These are phyloP conservation scores for Agelas oroides DNA, from an alignment of 37 sponge, comb jelly and placozoan genomes.

Conservation along the genomic window DNA sequence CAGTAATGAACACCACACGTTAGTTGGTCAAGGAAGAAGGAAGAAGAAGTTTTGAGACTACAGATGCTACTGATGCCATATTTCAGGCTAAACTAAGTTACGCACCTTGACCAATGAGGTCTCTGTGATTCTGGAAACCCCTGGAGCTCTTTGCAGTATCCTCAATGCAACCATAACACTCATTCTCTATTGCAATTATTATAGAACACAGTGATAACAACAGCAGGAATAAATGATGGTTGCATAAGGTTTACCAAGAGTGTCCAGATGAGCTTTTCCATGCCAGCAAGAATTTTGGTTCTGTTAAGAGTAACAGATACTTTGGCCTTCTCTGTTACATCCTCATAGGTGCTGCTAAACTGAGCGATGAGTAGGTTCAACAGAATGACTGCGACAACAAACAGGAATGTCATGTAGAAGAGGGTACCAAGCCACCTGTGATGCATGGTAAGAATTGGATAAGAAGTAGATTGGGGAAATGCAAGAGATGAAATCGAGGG, in stretches of 20 bases:
- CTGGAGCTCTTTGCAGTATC: too few relatives aligned
- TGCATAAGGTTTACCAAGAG: neutral
- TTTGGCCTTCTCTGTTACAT: conserved; percentile 6
- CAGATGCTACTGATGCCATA: too few relatives aligned
- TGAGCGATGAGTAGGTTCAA: conserved; percentile 55
- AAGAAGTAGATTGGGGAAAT: too few relatives aligned
- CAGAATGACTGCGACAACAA: conserved; percentile 38
- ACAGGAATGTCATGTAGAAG: conserved; percentile 31
- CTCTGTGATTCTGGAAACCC: too few relatives aligned
- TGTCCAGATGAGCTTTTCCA: neutral
- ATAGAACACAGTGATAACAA: too few relatives aligned
- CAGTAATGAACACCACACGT: neutral
- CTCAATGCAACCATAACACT: too few relatives aligned
- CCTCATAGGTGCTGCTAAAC: conserved; percentile 42
- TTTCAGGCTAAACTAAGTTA: too few relatives aligned
- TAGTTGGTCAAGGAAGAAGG: too few relatives aligned
- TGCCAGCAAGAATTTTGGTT: neutral
- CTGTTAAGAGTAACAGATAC: neutral
- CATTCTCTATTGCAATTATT: too few relatives aligned
- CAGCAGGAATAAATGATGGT: neutral
- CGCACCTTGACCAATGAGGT: too few relatives aligned
- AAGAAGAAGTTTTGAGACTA: too few relatives aligned
- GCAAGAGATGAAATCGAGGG: too few relatives aligned
- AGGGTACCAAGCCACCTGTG: conserved; percentile 41
- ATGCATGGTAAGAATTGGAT: neutral